Evolutionary conservation across 2,888 invertebrate species (phyloP), one percentile per base, ranked within the genome.

Genomic region (Proisotoma minuta): DNA sequence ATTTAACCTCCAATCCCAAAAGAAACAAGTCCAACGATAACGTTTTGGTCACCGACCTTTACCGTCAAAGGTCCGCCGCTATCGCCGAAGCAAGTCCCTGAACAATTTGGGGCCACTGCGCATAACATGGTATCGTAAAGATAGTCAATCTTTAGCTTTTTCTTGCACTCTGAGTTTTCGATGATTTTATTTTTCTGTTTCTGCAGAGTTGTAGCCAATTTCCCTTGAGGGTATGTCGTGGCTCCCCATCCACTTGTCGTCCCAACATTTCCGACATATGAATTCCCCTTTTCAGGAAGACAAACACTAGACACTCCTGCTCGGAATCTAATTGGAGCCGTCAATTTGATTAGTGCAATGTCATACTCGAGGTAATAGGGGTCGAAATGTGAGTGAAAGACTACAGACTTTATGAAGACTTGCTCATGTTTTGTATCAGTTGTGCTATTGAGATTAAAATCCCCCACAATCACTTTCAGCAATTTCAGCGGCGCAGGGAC

Each of bases 1-100:
- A n/a, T n/a, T n/a, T n/a, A n/a, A n/a, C n/a, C n/a, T n/a, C 78
- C 78, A 47, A 78, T 76, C 29, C 78, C 78, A 66, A 78, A 78
- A 64, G 77, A 78, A 27, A 78, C 78, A 15, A 78, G 71, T 27
- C 78, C 78, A 3, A 77, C 72, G n/a, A 78, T 69, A 49, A 75
- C 73, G 10, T 51, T 72, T n/a, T 72, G 59, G 22, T 74, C 70
- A 20, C 73, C 63, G n/a, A n/a, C n/a, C 59, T 75, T 73, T 1
- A 76, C 66, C 1, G 76, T 76, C 29, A 78, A 64, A 12, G 76
- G 76, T 12, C 76, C 76, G 24, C 76, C 76, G 67, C 74, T 70
- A 70, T 75, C 75, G 18, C 75, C 78, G 67, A 78, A 78, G 65
- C 78, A 78, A 2, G 78, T 78, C 53, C 78, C 78, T 63, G 77